phyloP scores from a whole-genome alignment of 1,140 invertebrate genomes.

The Neodiprion lecontei region DNA sequence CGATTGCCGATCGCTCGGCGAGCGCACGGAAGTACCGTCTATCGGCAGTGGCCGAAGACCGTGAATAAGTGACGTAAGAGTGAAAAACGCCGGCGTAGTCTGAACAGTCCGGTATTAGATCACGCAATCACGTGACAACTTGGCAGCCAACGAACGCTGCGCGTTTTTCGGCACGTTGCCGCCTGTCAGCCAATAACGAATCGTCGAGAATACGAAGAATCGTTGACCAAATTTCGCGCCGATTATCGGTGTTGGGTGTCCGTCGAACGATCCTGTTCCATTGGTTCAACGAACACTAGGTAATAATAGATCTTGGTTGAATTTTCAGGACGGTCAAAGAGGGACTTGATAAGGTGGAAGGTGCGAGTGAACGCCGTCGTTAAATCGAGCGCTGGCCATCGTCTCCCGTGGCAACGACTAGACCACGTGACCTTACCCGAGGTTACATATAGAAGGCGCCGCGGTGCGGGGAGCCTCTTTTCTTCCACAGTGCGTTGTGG shows the following conservation, averaged over 20 bases:
- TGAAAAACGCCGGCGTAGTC: too few relatives aligned
- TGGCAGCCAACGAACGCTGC: too few relatives aligned
- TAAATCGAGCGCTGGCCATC: neutral
- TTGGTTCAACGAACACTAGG: neutral
- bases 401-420: constrained; percentile 18
- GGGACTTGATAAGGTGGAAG: neutral
- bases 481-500: constrained; percentile 47
- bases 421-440: constrained; percentile 44
- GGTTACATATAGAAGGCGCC: constrained; percentile 50
- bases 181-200: too few relatives aligned
- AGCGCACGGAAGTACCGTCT: too few relatives aligned
- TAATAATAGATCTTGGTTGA: neutral
- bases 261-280: too few relatives aligned
- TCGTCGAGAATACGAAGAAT: neutral
- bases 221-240: constrained; percentile 33
- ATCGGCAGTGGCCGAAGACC: too few relatives aligned
- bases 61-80: too few relatives aligned
- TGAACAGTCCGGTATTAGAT: too few relatives aligned
- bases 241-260: neutral
- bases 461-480: constrained; percentile 51
- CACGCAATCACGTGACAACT: too few relatives aligned
- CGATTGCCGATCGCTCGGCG: too few relatives aligned
- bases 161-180: too few relatives aligned
- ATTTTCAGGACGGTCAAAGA: neutral
- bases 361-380: neutral